A percentile compares a stretch with the other conserved stretches of the same genome.
Conservation (phyloP, 92 coral and sea anemone species). For the Phenganax marumi region DNA sequence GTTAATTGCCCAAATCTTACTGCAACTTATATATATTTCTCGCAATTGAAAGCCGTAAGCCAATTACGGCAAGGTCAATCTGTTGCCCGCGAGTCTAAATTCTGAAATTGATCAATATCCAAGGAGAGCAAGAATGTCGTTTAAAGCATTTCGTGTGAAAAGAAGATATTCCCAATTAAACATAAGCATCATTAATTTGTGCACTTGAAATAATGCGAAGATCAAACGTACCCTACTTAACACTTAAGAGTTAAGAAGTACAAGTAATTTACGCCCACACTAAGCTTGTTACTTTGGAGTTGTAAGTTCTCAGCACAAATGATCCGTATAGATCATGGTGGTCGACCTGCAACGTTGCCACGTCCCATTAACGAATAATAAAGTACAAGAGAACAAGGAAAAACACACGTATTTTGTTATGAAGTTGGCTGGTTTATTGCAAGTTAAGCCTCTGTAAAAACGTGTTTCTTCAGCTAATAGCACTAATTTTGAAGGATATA, state of each 20-base stretch:
- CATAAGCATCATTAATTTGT: neutral
- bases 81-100: constrained; percentile 44
- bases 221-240: neutral
- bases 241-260: neutral
- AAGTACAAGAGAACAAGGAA: neutral
- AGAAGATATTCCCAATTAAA: neutral
- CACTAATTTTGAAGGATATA: too few species aligned
- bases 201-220: constrained; percentile 5
- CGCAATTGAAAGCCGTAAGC: constrained; percentile 44
- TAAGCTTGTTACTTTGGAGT: neutral
- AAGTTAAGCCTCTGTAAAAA: neutral
- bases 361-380: neutral
- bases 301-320: neutral
- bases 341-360: neutral
- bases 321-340: too few species aligned
- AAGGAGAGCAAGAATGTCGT: constrained; percentile 14
- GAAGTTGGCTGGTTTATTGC: neutral
- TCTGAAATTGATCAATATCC: constrained; percentile 36
- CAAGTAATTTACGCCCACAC: constrained; percentile 36
- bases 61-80: constrained; percentile 45
- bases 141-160: neutral
- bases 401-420: neutral
- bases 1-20: constrained; percentile 30
- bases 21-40: constrained; percentile 15
- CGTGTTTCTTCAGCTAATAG: too few species aligned